phyloP scores from a whole-genome alignment of 2,113 vertebrate genomes.

The Podilymbus podiceps region DNA sequence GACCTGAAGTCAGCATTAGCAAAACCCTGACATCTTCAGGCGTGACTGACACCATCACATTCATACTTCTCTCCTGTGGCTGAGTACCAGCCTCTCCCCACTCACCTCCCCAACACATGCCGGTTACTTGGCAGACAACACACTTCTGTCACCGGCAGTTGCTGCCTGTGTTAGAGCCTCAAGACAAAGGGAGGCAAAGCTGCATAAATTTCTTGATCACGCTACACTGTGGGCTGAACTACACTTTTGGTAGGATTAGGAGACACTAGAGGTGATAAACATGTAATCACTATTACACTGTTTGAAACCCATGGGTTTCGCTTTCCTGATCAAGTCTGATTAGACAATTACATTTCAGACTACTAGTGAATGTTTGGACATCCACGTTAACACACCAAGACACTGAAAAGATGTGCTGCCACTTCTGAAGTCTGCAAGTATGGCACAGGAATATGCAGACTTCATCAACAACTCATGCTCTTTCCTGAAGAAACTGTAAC shows the following conservation, averaged over 20 bases:
- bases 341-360: background rate
- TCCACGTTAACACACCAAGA: background rate
- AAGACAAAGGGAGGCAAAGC: background rate
- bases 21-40: background rate
- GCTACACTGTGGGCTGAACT: background rate
- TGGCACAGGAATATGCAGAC: background rate
- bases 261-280: background rate
- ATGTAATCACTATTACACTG: background rate
- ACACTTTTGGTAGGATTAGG: background rate
- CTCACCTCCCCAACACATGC: background rate
- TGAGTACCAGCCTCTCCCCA: accelerated
- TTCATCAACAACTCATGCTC: background rate
- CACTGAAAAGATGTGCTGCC: background rate
- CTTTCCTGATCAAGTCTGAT: background rate
- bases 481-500: background rate
- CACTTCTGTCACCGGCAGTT: accelerated
- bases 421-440: background rate
- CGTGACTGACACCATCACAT: background rate
- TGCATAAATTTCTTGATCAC: background rate
- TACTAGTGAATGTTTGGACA: background rate
- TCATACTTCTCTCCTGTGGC: background rate
- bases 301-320: background rate
- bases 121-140: accelerated
- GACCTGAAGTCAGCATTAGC: background rate
- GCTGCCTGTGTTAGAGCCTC: background rate